phyloP scores from a whole-genome alignment of 92 coral and sea anemone genomes.

The Paramuricea clavata region DNA sequence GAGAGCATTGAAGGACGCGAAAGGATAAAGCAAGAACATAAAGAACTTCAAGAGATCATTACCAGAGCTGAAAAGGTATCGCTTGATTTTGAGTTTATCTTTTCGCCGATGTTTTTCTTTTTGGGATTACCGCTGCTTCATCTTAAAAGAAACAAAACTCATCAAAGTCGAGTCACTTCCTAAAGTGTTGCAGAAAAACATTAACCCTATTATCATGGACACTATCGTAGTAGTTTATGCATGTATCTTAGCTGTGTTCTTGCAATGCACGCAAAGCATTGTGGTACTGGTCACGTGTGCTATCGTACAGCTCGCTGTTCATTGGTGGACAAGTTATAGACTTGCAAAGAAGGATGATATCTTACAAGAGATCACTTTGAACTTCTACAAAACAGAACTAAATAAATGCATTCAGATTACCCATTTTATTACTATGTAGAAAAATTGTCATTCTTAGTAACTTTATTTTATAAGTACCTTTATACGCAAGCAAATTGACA shows the following conservation, averaged over 20 bases:
- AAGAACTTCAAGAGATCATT: constrained; percentile 16
- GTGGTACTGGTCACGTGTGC: constrained; percentile 41
- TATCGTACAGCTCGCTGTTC: constrained; percentile 23
- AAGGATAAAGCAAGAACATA: not conserved
- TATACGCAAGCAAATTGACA: too few species aligned
- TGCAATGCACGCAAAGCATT: constrained; percentile 44
- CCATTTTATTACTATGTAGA: not conserved
- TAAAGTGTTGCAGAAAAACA: constrained; percentile 2
- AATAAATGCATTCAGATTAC: not conserved
- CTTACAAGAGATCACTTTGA: not conserved
- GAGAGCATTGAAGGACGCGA: not conserved
- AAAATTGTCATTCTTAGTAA: not conserved
- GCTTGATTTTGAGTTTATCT: not conserved
- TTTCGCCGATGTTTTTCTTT: constrained; percentile 47
- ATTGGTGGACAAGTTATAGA: constrained; percentile 36
- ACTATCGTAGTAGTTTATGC: constrained; percentile 17
- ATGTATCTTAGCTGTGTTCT: constrained; percentile 10
- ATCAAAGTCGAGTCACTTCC: not conserved
- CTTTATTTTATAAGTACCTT: too few species aligned
- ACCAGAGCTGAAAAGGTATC: not conserved
- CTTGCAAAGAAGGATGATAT: constrained; percentile 21
- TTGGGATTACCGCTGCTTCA: constrained; percentile 26
- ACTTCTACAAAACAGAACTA: not conserved
- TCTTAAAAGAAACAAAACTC: constrained; percentile 11
- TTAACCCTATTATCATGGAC: constrained; percentile 15